Base-by-base conservation (phyloP, 2,797 vertebrate species). In the Okamejei kenojei region DNA sequence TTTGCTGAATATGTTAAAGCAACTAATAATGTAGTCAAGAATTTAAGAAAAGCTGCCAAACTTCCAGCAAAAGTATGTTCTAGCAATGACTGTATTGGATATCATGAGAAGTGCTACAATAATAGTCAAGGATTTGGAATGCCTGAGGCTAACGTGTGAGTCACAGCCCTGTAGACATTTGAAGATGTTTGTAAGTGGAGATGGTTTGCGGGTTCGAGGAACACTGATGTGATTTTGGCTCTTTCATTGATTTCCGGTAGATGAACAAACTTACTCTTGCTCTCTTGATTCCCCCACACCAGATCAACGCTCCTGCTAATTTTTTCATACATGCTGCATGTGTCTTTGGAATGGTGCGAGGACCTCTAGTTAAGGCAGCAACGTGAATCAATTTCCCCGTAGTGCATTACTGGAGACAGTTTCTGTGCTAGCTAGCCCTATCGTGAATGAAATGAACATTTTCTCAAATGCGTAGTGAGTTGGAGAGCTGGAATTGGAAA, bases 341-440 rank as follows among this genome's bases (percentile, higher is more conserved):
- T 4, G 71, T 76, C 90, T 92, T 92, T 92, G 90, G 90, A 92
- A 92, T 73, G 90, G 26, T 54, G 38, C 29, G 35, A 92, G 90
- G 68, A 92, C 35, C 68, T 74, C 71, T 58, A 92, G 23, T 54
- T 92, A 92, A 92, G 90, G 90, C 90, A 92, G 71, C 71, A 13
- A 76, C 38, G 90, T 92, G 90, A 92, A 92, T 92, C 71, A 45
- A 71, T 74, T 92, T 74, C 71, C 90, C 54, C 26, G 23, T 5
- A 74, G 29, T 92, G 32, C 29, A 76, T 68, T 92, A 76, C 71
- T 74, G 21, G 38, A 84, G 71, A 88, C 38, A 74, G 84, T 91
- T 91, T 74, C 35, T 23, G 65, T 17, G 35, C 68, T 74, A 45
- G 90, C 5, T 74, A 76, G 23, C 71, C 45, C 35, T 92, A 11